Evolutionary conservation across 1,140 invertebrate genomes (phyloP), one percentile per base, ranked within the genome.

Genomic region (Neodiprion virginianus): DNA sequence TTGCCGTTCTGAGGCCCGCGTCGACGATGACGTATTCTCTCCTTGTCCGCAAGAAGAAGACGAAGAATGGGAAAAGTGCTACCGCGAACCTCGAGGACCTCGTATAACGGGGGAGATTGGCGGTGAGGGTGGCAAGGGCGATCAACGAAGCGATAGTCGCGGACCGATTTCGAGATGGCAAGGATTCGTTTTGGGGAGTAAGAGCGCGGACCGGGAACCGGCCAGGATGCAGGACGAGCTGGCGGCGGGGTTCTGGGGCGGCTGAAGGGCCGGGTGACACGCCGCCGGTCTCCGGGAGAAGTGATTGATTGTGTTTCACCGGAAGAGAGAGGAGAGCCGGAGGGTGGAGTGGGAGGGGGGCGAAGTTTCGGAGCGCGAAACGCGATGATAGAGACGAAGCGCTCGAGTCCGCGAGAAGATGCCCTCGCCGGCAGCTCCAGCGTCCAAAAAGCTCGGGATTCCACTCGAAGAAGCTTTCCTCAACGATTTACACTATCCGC

Each of bases 301-400:
- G 87, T 88, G 87, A 88, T 88, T 89, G 87, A 89, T 88, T 78
- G 84, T 89, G 82, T 88, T 88, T 86, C 83, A 82, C 82, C 85
- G 86, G 87, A 89, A 88, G 85, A 86, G 82, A 82, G 72, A 77
- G 79, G 79, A 74, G 65, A 77, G 28, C 67, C 69, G 69, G 50
- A 28, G 65, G 76, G 68, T 47, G 53, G 72, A 72, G 17, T 21
- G 67, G 69, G 74, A 14, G 53, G 49, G 21, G 11, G 23, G 49
- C 73, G n/a, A 75, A 78, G 78, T 79, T 80, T 77, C 77, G 73
- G 71, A 67, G n/a, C 53, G 28, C 79, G 78, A 75, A 72, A 76
- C 75, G 80, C 74, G 81, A 79, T 83, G 84, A 87, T 85, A 84
- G 82, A 84, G 82, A 86, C 81, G 82, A 83, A 79, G 79, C 83